phyloP scores from a whole-genome alignment of 1,140 invertebrate species.

The Polypedilum vanderplanki region DNA sequence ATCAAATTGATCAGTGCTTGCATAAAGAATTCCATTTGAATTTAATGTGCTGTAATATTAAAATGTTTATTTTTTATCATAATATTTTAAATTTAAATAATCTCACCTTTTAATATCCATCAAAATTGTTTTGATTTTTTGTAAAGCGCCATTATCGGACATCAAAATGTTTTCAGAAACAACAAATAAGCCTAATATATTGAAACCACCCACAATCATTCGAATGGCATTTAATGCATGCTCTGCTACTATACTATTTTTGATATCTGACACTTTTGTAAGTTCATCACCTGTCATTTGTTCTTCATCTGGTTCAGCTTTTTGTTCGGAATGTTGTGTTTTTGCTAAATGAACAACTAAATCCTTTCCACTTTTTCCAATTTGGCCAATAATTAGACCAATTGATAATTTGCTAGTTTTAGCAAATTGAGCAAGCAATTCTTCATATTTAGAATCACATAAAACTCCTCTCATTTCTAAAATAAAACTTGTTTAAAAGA shows the following conservation, averaged over 20 bases:
- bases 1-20: constrained; percentile 3
- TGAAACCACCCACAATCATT: constrained; percentile 20
- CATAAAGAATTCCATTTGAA: constrained; percentile 25
- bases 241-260: constrained; percentile 4
- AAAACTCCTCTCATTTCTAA: not conserved
- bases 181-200: not conserved
- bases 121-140: not conserved
- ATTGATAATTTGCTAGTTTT: not conserved
- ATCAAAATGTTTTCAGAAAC: not conserved
- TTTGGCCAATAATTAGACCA: not conserved
- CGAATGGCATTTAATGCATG: not conserved
- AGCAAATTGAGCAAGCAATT: not conserved
- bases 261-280: not conserved
- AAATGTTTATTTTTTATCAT: not conserved
- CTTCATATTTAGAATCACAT: not conserved
- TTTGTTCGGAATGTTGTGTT: constrained; percentile 22
- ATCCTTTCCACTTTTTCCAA: not conserved
- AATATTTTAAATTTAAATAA: not conserved
- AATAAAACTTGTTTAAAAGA: not conserved
- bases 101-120: constrained; percentile 22
- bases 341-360: constrained; percentile 21
- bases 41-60: not conserved
- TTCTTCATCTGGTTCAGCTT: not conserved
- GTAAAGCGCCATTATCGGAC: not conserved
- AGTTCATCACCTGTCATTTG: not conserved